Percentiles rank a stretch among this genome's conserved stretches.
phyloP scores from a whole-genome alignment of 2,797 vertebrate species.

The Gobionotothen gibberifrons region DNA sequence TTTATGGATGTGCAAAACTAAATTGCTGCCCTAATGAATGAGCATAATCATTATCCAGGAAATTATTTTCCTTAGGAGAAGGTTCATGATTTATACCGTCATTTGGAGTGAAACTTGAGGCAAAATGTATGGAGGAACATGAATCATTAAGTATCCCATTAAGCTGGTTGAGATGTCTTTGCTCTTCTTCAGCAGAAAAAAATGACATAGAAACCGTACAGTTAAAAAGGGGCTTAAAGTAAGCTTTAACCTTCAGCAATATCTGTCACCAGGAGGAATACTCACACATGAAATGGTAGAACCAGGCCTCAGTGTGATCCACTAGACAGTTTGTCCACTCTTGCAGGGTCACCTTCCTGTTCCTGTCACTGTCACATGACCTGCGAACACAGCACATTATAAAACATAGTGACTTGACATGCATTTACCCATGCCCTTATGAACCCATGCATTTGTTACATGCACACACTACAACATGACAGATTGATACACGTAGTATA shows the following conservation, averaged over 20 bases:
- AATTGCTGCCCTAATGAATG: background rate
- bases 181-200: constrained; percentile 2
- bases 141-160: background rate
- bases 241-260: background rate
- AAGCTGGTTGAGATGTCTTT: background rate
- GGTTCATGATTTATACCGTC: background rate
- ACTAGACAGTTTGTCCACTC: constrained; percentile 84
- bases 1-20: background rate
- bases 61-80: background rate
- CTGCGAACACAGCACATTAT: constrained; percentile 61
- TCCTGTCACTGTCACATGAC: constrained; percentile 83
- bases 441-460: constrained; percentile 13
- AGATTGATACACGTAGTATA: constrained; percentile 8
- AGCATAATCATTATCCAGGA: constrained; percentile 3
- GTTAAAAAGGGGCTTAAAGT: background rate
- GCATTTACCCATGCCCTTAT: background rate
- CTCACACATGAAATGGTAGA: constrained; percentile 80
- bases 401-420: constrained; percentile 6
- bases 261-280: constrained; percentile 11
- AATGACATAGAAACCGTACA: background rate
- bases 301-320: constrained; percentile 79
- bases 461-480: background rate
- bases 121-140: background rate
- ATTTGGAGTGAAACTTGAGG: background rate
- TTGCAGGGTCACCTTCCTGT: constrained; percentile 82